These are phyloP conservation scores for Forbesichthys papilliferus DNA, from an alignment of 2,113 vertebrate species.

Conservation along the genomic window DNA sequence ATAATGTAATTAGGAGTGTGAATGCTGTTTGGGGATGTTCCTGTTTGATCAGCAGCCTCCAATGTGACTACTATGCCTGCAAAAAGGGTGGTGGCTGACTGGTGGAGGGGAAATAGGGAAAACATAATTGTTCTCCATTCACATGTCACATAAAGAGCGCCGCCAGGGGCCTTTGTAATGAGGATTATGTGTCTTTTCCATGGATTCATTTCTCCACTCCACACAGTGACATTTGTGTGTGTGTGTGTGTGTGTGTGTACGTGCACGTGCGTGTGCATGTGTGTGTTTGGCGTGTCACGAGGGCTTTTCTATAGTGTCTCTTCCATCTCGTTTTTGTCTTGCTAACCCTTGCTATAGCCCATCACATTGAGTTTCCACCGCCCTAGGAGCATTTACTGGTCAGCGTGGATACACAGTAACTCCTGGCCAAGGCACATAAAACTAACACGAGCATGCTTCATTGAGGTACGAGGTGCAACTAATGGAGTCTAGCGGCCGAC, in stretches of 20 bases:
- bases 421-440: conserved; percentile 65
- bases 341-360: conserved; percentile 53
- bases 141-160: conserved; percentile 70
- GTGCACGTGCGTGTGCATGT: neutral
- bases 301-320: conserved; percentile 46
- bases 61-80: conserved; percentile 50
- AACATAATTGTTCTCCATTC: conserved; percentile 69
- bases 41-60: conserved; percentile 61
- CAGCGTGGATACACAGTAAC: conserved; percentile 53
- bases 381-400: conserved; percentile 64
- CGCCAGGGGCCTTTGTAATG: conserved; percentile 71
- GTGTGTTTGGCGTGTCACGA: conserved; percentile 27
- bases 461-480: conserved; percentile 63
- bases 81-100: conserved; percentile 50
- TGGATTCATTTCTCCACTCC: conserved; percentile 70
- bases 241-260: conserved; percentile 24
- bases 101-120: conserved; percentile 65
- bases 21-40: conserved; percentile 20
- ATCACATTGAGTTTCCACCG: conserved; percentile 71
- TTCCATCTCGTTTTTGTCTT: conserved; percentile 66
- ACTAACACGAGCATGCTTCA: conserved; percentile 69
- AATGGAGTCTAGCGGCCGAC: conserved; percentile 51
- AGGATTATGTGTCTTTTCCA: conserved; percentile 76
- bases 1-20: conserved; percentile 29
- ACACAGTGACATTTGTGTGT: conserved; percentile 59